A percentile compares a stretch with the other conserved stretches of the same genome.
Conservation (phyloP, 2,888 invertebrate genomes). For the Sycophila texana region DNA sequence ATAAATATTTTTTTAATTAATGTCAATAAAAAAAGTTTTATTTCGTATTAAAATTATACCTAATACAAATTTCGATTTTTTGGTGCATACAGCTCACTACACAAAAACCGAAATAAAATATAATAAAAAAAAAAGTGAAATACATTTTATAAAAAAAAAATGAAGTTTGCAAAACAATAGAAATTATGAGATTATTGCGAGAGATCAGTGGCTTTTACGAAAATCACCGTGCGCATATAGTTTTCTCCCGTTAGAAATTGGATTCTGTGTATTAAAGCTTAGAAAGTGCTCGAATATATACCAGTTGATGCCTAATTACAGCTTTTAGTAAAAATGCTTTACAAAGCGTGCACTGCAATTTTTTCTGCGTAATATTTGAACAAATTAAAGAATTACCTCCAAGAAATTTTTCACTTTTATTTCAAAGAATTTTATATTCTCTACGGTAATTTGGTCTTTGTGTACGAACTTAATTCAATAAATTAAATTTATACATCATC, state of each 20-base stretch:
- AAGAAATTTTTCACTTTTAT: background rate
- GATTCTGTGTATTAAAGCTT: conserved; percentile 20
- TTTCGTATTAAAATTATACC: too few species aligned
- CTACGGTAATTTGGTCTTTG: background rate
- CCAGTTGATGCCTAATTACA: conserved; percentile 19
- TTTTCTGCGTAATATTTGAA: background rate
- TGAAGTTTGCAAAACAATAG: background rate
- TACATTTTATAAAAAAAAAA: too few species aligned
- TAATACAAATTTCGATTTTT: too few species aligned
- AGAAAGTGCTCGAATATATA: conserved; percentile 38
- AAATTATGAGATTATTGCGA: background rate
- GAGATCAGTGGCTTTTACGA: conserved; percentile 16
- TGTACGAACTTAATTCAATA: too few species aligned
- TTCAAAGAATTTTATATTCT: background rate
- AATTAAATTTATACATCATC: too few species aligned
- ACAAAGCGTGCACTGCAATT: conserved; percentile 35
- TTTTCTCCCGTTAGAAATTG: conserved; percentile 44
- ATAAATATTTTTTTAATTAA: too few species aligned
- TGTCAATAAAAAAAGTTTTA: too few species aligned
- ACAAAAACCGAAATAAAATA: background rate
- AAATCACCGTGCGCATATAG: background rate
- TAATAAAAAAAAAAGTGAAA: too few species aligned
- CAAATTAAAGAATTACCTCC: background rate
- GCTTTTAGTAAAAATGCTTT: conserved; percentile 1
- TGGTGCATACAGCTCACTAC: too few species aligned